Evolutionary conservation across 2,797 vertebrate genomes (phyloP).

Genomic region (Sarcoramphus papa): DNA sequence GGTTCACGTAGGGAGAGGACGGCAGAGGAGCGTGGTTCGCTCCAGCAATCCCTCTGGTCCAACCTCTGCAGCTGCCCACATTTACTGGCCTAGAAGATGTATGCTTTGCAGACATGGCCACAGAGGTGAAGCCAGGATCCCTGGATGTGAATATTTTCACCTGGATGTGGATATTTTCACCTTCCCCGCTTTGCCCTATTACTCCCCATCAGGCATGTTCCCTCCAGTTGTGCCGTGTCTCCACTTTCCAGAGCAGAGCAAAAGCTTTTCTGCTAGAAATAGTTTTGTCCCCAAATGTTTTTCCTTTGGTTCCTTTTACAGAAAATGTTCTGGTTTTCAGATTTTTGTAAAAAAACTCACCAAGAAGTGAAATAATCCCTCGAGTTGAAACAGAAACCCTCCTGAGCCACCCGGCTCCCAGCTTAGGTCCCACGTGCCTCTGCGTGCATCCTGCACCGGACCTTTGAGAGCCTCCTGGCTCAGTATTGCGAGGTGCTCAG

Average conservation of each 20-base stretch:
- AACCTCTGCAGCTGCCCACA: background rate
- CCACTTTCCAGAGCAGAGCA: background rate
- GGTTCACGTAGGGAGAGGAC: fast-evolving
- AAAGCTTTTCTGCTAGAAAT: background rate
- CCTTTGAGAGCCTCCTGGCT: background rate
- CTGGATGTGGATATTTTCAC: background rate
- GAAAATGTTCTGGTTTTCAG: background rate
- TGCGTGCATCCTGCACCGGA: background rate
- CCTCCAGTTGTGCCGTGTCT: background rate
- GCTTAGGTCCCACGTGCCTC: too few species aligned
- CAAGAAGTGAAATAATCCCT: background rate
- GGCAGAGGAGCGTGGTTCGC: fast-evolving
- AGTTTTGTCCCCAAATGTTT: background rate
- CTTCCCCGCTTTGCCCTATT: background rate
- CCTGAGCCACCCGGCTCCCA: background rate
- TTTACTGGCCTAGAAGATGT: background rate
- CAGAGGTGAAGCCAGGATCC: background rate
- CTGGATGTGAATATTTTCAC: background rate
- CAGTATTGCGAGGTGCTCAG: fast-evolving
- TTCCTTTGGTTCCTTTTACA: background rate
- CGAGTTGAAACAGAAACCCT: background rate
- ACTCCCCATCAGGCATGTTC: background rate
- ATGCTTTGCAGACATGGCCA: background rate
- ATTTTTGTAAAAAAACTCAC: background rate
- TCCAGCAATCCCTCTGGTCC: background rate